Evolutionary conservation across 2,113 vertebrate genomes (phyloP).

Genomic region (Argyrosomus japonicus): DNA sequence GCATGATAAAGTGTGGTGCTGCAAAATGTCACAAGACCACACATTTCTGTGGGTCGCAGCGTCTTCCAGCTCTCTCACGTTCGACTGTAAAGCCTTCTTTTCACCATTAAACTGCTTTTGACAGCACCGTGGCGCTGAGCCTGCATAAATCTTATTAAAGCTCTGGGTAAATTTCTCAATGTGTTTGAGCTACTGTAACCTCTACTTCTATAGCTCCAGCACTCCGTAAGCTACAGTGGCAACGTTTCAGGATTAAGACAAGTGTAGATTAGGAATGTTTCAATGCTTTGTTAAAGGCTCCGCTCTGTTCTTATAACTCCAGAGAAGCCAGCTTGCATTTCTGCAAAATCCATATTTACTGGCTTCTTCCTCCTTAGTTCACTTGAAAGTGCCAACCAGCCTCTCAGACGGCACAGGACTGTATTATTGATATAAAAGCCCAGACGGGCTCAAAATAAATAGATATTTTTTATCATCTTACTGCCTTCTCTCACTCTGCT

Average conservation of each 20-base stretch:
- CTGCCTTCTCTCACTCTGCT: constrained; percentile 12
- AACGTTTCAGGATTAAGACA: constrained; percentile 51
- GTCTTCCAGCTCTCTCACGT: constrained; percentile 5
- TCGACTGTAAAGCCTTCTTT: constrained; percentile 36
- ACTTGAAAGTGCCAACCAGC: constrained; percentile 40
- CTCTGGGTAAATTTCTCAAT: constrained; percentile 46
- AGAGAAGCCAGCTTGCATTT: constrained; percentile 58
- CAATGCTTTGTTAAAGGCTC: constrained; percentile 49
- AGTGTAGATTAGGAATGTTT: constrained; percentile 63
- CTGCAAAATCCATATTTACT: constrained; percentile 50
- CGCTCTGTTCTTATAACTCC: constrained; percentile 32
- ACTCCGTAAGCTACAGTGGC: constrained; percentile 10
- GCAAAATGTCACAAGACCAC: constrained; percentile 6
- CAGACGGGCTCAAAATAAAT: constrained; percentile 36
- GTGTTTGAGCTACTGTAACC: constrained; percentile 52
- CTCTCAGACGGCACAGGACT: constrained; percentile 51
- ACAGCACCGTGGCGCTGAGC: constrained; percentile 51
- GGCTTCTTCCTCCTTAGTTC: constrained; percentile 7
- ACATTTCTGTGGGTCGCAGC: constrained; percentile 13
- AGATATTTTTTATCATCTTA: constrained; percentile 13
- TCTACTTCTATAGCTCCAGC: constrained; percentile 22
- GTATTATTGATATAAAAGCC: constrained; percentile 56
- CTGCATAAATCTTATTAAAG: constrained; percentile 61
- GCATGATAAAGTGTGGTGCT: neutral
- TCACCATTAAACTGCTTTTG: constrained; percentile 45